phyloP scores from a whole-genome alignment of 2,113 vertebrate species.

The Bubalus kerabau region DNA sequence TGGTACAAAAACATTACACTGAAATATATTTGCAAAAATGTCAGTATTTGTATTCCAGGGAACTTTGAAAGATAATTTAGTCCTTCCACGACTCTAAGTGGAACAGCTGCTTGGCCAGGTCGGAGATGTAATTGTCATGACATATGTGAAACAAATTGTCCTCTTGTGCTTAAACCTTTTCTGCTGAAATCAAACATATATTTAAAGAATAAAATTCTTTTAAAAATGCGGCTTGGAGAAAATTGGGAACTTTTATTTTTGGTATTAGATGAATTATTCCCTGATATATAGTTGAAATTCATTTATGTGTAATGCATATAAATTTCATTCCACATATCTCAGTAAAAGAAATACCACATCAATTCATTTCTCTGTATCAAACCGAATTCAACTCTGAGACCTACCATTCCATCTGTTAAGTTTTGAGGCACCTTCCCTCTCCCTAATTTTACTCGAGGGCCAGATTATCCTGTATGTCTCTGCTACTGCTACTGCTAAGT shows the following conservation, averaged over 20 bases:
- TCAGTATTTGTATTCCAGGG: not conserved
- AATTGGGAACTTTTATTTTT: not conserved
- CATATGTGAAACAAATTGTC: not conserved
- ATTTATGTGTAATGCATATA: not conserved
- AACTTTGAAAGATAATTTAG: constrained; percentile 23
- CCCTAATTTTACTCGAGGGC: not conserved
- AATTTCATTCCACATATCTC: not conserved
- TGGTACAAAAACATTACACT: not conserved
- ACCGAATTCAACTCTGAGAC: not conserved
- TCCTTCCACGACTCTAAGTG: not conserved
- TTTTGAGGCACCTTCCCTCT: not conserved
- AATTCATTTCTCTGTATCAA: not conserved
- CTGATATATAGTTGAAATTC: not conserved
- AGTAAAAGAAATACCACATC: not conserved
- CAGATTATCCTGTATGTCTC: not conserved
- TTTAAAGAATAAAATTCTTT: not conserved
- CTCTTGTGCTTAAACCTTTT: constrained; percentile 28
- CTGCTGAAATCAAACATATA: not conserved
- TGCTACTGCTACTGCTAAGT: no score
- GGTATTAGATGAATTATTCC: not conserved
- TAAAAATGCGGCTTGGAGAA: not conserved
- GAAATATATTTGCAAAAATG: constrained; percentile 25
- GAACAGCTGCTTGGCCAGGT: not conserved
- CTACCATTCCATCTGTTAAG: not conserved
- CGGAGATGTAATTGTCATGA: constrained; percentile 1